Evolutionary conservation across 2,113 vertebrate genomes (phyloP).

Genomic region (Aptenodytes patagonicus): DNA sequence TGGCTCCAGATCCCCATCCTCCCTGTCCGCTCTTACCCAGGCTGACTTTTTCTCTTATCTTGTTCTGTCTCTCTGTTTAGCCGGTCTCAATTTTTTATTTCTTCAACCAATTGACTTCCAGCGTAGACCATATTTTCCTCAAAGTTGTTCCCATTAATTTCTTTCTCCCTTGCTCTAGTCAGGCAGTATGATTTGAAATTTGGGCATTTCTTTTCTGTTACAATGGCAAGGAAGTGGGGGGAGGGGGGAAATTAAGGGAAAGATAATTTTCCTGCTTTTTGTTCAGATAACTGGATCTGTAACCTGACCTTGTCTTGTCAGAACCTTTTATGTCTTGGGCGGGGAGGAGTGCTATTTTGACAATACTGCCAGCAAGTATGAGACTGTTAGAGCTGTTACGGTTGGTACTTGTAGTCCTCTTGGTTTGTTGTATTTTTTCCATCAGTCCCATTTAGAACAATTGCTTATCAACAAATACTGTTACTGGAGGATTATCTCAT

Average conservation of each 20-base stretch:
- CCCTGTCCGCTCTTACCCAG: neutral
- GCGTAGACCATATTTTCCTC: neutral
- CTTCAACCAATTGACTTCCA: neutral
- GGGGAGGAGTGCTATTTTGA: neutral
- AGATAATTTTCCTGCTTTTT: neutral
- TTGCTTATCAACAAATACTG: neutral
- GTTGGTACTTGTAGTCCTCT: neutral
- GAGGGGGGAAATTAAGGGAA: neutral
- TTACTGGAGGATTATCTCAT: neutral
- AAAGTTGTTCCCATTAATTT: neutral
- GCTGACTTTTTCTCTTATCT: neutral
- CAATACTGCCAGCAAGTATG: neutral
- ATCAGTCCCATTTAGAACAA: neutral
- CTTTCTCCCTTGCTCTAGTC: neutral
- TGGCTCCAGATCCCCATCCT: neutral
- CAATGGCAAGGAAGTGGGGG: neutral
- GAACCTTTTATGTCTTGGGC: neutral
- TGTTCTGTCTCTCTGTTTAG: neutral
- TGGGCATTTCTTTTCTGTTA: neutral
- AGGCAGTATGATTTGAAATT: neutral
- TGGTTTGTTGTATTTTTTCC: neutral
- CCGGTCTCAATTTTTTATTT: neutral
- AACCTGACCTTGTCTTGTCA: neutral
- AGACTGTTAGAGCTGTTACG: neutral
- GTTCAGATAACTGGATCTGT: neutral